Evolutionary conservation across 2,797 vertebrate species (phyloP), one percentile per base, ranked within the genome.

Genomic region (Onychomys arenicola): DNA sequence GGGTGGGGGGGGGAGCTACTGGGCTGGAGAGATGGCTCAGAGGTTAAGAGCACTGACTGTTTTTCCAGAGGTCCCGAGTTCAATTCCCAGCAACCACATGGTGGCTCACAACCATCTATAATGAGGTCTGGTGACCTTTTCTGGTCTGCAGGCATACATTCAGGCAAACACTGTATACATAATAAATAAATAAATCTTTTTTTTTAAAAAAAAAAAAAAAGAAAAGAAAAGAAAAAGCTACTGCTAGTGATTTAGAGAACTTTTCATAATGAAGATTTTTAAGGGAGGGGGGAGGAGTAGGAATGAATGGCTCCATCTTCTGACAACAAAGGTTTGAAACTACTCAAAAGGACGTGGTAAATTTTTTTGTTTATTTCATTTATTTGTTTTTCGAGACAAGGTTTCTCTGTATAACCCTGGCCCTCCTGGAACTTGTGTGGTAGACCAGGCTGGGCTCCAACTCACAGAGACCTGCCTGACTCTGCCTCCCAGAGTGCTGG

Each of bases 261-360:
- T 29, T 82, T 77, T 63, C 4, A 83, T 61, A 63, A 43, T 83
- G 57, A 61, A 63, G 57, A 49, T 49, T 43, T 29, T 32, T 63
- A 61, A 61, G n/a, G n/a, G 71, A 1, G n/a, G 1, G 0, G 37
- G n/a, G 1, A 0, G 37, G 16, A 9, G 34, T 23, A 34, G 23
- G 19, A 43, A 83, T 32, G 9, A 83, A 19, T 40, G 25, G 80
- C 52, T 40, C 7, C 13, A 29, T 40, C 13, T n/a, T 76, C 73
- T 82, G 80, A 61, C n/a, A 61, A 59, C 12, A 37, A 59, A n/a
- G 49, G 32, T 37, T 52, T 34, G 37, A 52, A 78, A 34, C 76
- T 52, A 57, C 52, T 25, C 52, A 57, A 61, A 61, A 61, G 37
- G 7, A 29, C 6, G 40, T 11, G 14, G 37, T 49, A 10, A 13